Conservation (phyloP, 1,140 invertebrate genomes). For the Drosophila ercepeae region DNA sequence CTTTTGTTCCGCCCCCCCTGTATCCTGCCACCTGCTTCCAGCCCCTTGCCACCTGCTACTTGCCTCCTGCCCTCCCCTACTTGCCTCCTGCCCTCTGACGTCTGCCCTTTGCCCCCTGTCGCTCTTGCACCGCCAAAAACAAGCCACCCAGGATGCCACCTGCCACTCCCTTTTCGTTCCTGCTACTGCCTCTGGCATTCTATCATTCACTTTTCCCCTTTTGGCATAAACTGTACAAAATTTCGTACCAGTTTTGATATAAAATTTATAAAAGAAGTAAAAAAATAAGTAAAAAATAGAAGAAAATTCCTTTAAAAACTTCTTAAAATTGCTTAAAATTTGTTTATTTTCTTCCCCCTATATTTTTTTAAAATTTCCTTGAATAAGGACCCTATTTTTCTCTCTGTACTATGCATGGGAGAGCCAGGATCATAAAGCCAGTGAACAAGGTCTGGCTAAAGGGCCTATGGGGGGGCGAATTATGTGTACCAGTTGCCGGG, state of each 20-base stretch:
- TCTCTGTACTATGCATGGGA: constrained; percentile 9
- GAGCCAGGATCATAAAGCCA: constrained; percentile 29
- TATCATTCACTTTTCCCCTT: constrained; percentile 2
- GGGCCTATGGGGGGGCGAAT: background rate
- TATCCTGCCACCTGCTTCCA: background rate
- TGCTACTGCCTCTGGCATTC: background rate
- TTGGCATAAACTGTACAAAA: background rate
- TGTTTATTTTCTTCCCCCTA: background rate
- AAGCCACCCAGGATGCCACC: too few relatives aligned
- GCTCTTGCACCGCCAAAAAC: too few relatives aligned
- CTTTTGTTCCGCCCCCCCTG: background rate
- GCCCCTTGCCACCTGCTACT: too few relatives aligned
- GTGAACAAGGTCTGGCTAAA: background rate
- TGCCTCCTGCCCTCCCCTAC: too few relatives aligned
- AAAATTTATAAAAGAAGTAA: background rate
- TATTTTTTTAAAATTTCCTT: constrained; percentile 3
- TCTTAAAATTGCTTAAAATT: background rate
- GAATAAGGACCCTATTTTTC: background rate
- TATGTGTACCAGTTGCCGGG: background rate
- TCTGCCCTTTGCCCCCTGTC: too few relatives aligned
- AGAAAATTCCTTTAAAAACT: background rate
- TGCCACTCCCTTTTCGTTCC: too few relatives aligned
- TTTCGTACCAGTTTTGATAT: too few relatives aligned
- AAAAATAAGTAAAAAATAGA: background rate
- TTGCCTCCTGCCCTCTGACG: too few relatives aligned